Conservation (phyloP, 2,888 invertebrate species). For the Tetragnatha montana region DNA sequence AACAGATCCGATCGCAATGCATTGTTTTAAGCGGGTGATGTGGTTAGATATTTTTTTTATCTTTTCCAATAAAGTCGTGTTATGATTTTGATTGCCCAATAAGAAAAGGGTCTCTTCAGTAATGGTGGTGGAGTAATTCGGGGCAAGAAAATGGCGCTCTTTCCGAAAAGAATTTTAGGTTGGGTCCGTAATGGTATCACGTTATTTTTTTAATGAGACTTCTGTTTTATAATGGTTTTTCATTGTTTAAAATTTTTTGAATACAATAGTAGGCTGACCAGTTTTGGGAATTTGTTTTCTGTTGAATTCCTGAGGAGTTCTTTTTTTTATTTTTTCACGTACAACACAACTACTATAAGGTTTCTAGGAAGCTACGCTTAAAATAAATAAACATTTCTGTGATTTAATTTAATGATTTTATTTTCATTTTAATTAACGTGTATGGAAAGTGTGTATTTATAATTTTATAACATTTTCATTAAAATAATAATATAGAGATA, state of each 20-base stretch:
- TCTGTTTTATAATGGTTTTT: not conserved
- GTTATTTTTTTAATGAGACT: not conserved
- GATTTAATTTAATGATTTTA: too few species aligned
- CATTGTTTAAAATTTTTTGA: not conserved
- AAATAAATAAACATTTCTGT: too few species aligned
- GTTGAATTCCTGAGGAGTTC: too few species aligned
- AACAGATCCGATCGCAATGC: not conserved
- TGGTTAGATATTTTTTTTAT: not conserved
- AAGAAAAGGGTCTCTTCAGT: not conserved
- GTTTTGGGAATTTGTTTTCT: too few species aligned
- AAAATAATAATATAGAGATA: too few species aligned
- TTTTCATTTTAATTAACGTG: too few species aligned
- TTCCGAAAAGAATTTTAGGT: not conserved
- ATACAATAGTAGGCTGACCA: not conserved
- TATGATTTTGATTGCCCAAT: not conserved
- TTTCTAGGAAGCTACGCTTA: too few species aligned
- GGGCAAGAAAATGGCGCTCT: not conserved
- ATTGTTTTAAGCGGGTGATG: not conserved
- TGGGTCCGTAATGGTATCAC: not conserved
- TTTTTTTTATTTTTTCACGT: too few species aligned
- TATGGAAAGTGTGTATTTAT: too few species aligned
- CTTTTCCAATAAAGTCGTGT: not conserved
- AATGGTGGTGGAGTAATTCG: not conserved
- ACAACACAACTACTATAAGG: too few species aligned
- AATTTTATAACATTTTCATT: too few species aligned